Conservation (phyloP, 1,140 invertebrate species). For the Melanaphis sacchari region DNA sequence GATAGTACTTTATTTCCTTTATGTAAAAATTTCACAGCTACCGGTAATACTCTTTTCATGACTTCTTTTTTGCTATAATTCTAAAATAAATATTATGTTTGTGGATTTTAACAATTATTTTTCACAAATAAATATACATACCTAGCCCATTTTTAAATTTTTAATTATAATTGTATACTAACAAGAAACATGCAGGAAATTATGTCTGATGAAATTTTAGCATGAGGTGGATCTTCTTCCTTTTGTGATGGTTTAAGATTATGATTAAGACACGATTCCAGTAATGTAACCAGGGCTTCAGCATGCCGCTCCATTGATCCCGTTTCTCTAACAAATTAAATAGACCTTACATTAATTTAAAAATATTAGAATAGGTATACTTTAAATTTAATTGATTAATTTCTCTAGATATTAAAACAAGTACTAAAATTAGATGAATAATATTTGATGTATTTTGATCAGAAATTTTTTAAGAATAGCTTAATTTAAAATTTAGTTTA, state of each 20-base stretch:
- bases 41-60: slow-evolving; percentile 87
- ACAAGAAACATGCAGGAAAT: slow-evolving; percentile 94
- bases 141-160: neutral
- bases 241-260: slow-evolving; percentile 80
- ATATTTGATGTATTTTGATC: neutral
- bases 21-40: slow-evolving; percentile 89
- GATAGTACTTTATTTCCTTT: slow-evolving; percentile 89
- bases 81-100: slow-evolving; percentile 64
- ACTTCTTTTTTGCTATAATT: slow-evolving; percentile 88
- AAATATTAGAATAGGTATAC: neutral
- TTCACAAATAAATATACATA: neutral
- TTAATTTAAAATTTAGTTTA: too few species aligned
- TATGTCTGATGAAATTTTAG: slow-evolving; percentile 93
- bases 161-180: slow-evolving; percentile 62
- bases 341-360: neutral
- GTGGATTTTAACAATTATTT: neutral
- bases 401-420: neutral
- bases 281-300: slow-evolving; percentile 78
- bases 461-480: too few species aligned
- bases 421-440: neutral
- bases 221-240: slow-evolving; percentile 91
- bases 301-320: slow-evolving; percentile 86
- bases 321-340: slow-evolving; percentile 73
- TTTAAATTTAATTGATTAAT: neutral
- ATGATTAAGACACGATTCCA: slow-evolving; percentile 88